Percentiles rank a stretch among this genome's conserved stretches.
phyloP scores from a whole-genome alignment of 2,113 vertebrate genomes.

The Atrichornis clamosus region DNA sequence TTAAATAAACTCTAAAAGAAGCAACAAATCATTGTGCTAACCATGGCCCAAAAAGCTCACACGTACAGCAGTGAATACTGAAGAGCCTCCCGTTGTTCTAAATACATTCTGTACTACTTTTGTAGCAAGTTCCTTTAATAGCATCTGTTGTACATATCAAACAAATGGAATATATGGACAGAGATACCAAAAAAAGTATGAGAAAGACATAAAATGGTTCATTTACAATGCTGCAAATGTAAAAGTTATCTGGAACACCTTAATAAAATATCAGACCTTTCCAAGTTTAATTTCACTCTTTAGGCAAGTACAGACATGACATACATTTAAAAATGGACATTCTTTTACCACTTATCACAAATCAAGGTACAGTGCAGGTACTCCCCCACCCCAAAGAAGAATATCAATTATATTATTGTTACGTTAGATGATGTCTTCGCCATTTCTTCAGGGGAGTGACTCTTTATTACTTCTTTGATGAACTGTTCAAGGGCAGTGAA shows the following conservation, averaged over 20 bases:
- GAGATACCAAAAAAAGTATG: conserved; percentile 58
- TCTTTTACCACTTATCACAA: conserved; percentile 67
- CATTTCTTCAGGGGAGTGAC: conserved; percentile 88
- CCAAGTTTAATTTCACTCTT: conserved; percentile 71
- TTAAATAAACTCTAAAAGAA: conserved; percentile 57
- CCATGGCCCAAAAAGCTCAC: conserved; percentile 46
- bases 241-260: conserved; percentile 65
- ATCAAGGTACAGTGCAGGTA: conserved; percentile 59
- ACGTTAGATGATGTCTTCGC: conserved; percentile 87
- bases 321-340: conserved; percentile 65
- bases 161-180: conserved; percentile 56
- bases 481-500: conserved; percentile 96
- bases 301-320: conserved; percentile 68
- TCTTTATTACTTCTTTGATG: conserved; percentile 93
- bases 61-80: not conserved
- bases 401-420: conserved; percentile 86
- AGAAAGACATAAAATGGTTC: conserved; percentile 71
- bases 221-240: conserved; percentile 64
- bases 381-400: not conserved
- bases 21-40: conserved; percentile 57
- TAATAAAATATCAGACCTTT: conserved; percentile 60
- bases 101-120: conserved; percentile 28
- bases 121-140: conserved; percentile 60
- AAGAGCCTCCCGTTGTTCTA: conserved; percentile 5
- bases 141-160: conserved; percentile 44